Base-by-base conservation (phyloP, 2,113 vertebrate species). In the Gallinago media region DNA sequence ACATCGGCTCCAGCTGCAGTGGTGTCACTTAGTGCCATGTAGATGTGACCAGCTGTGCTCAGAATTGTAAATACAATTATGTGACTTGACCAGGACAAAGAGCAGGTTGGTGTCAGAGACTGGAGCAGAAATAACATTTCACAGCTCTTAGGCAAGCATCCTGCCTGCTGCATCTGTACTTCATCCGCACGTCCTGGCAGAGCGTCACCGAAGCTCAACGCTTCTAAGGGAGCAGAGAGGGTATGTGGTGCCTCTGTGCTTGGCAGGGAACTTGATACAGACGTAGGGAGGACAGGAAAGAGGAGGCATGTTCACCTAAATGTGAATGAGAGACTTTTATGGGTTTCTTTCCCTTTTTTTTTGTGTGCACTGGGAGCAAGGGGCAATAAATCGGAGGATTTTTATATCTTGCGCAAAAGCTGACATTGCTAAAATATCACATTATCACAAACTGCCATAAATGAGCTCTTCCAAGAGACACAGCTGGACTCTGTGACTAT, bases 391-490 rank as follows among this genome's bases (percentile, higher is more conserved):
- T 75, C 0, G 6, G n/a, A 23, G 36, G 62, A n/a, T 58, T 96
- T 97, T 93, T 94, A 49, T 94, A 38, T 83, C 84, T 89, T 6
- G 52, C 4, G 14, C 61, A 71, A 73, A 84, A 94, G 95, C 95
- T 96, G 93, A 95, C 83, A 7, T 40, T 46, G 94, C 95, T 94
- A 70, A 94, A 96, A 94, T 58, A 84, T 40, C 65, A 31, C 80
- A 62, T 94, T 88, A 92, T 86, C 16, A 1, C 83, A 34, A 80
- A 86, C 81, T 85, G 93, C 93, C 84, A 49, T 72, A 86, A 95
- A 94, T 80, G 95, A 97, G 95, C 75, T 90, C 78, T 88, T 82
- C 12, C 7, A 68, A 93, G 85, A 77, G 88, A 26, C 76, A 15
- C 93, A 96, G 95, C 88, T 95, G 96, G 94, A 81, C 81, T 74